Evolutionary conservation across 2,888 invertebrate genomes (phyloP).

Genomic region (Mimachlamys varia): DNA sequence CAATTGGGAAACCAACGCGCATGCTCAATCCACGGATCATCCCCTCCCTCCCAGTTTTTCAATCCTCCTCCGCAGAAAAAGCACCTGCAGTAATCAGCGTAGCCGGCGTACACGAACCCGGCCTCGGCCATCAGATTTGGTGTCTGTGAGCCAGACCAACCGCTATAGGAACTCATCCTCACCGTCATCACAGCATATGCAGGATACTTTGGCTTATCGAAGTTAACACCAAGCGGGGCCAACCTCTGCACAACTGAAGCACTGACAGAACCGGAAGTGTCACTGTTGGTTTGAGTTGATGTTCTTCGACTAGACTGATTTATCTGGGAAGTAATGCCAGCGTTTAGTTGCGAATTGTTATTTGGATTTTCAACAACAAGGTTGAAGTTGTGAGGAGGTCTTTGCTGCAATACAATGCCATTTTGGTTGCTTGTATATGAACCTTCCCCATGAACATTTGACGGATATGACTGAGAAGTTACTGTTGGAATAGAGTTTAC

Average conservation of each 20-base stretch:
- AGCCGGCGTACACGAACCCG: constrained; percentile 92
- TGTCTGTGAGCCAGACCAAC: constrained; percentile 92
- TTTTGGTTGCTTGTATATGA: neutral
- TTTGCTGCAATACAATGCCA: neutral
- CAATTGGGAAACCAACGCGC: constrained; percentile 95
- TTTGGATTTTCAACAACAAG: neutral
- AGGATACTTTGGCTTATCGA: constrained; percentile 58
- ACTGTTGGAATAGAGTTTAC: neutral
- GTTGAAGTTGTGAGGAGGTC: neutral
- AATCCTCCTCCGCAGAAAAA: constrained; percentile 96
- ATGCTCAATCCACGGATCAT: constrained; percentile 96
- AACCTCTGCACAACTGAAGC: neutral
- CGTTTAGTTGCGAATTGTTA: neutral
- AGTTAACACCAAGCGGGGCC: constrained; percentile 46
- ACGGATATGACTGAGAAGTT: neutral
- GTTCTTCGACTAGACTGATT: neutral
- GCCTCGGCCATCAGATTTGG: constrained; percentile 92
- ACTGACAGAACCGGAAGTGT: neutral
- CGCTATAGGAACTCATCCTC: constrained; percentile 57
- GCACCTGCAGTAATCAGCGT: constrained; percentile 86
- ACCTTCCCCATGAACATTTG: neutral
- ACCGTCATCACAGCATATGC: constrained; percentile 55
- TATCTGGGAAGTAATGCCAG: neutral
- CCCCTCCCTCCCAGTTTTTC: constrained; percentile 94
- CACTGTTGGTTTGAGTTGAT: neutral